Evolutionary conservation across 92 coral and sea anemone species (phyloP).

Genomic region (Siderastrea siderea): DNA sequence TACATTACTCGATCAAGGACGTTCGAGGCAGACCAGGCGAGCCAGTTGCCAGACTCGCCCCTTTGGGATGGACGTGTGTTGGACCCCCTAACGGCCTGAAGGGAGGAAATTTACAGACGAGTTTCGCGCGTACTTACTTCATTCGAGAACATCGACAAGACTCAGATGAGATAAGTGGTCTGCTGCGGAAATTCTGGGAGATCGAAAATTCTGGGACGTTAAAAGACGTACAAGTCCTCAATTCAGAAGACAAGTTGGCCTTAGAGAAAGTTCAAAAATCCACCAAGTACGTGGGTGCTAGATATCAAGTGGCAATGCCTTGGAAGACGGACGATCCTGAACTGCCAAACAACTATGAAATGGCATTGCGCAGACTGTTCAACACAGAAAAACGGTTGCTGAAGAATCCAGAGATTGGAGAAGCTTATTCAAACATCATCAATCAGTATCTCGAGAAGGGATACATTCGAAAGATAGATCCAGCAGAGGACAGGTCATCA

Average conservation of each 20-base stretch:
- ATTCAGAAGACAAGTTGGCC: conserved; percentile 37
- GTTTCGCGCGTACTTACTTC: conserved; percentile 36
- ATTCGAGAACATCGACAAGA: conserved; percentile 8
- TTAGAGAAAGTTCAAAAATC: conserved; percentile 48
- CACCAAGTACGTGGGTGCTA: conserved; percentile 40
- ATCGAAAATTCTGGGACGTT: conserved; percentile 33
- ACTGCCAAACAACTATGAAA: conserved; percentile 72
- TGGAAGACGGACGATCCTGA: conserved; percentile 50
- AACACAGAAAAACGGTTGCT: conserved; percentile 74
- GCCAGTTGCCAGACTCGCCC: conserved; percentile 65
- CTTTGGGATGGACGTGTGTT: conserved; percentile 71
- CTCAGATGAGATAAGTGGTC: conserved; percentile 34
- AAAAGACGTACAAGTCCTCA: conserved; percentile 19
- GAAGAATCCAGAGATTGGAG: conserved; percentile 50
- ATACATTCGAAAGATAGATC: conserved; percentile 50
- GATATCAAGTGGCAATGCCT: conserved; percentile 66
- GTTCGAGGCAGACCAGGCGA: conserved; percentile 55
- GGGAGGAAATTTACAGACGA: conserved; percentile 28
- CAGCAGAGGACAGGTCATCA: conserved; percentile 22
- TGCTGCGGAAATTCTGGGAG: conserved; percentile 71
- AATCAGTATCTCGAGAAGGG: conserved; percentile 57
- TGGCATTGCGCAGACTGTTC: conserved; percentile 55
- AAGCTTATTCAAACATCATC: conserved; percentile 48
- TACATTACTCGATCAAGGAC: conserved; percentile 51
- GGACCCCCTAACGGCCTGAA: conserved; percentile 21